Evolutionary conservation across 2,113 vertebrate species (phyloP).

Genomic region (Pedionomus torquatus): DNA sequence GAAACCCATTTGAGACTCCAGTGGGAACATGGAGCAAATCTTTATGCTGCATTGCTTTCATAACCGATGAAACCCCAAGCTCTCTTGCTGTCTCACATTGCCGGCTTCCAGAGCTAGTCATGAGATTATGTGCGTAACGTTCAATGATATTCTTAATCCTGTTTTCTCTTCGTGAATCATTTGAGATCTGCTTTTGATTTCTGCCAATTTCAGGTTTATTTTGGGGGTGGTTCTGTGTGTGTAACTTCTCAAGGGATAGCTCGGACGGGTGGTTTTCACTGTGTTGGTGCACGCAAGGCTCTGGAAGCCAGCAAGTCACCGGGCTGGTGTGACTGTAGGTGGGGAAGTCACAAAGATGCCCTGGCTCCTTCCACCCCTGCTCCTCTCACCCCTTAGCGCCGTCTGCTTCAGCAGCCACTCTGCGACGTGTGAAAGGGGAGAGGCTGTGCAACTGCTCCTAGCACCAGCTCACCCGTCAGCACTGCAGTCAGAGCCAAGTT

Average conservation of each 20-base stretch:
- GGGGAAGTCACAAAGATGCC: background rate
- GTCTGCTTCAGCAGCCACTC: background rate
- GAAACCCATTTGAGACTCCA: fast-evolving
- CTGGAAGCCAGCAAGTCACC: background rate
- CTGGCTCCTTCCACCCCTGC: background rate
- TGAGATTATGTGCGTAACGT: background rate
- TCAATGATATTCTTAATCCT: background rate
- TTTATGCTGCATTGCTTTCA: background rate
- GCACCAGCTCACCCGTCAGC: background rate
- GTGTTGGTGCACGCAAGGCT: fast-evolving
- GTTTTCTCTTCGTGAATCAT: background rate
- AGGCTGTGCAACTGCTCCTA: background rate
- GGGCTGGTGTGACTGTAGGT: background rate
- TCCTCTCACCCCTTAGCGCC: background rate
- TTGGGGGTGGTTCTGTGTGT: background rate
- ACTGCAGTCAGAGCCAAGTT: background rate
- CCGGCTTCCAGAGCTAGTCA: background rate
- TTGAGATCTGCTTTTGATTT: background rate
- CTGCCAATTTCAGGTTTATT: background rate
- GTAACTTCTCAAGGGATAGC: background rate
- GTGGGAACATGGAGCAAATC: background rate
- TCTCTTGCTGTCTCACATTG: background rate
- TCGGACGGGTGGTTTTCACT: background rate
- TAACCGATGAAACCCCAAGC: background rate
- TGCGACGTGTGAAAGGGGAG: background rate